Percentiles rank a stretch among this genome's conserved stretches.
Conservation (phyloP, 37 sponge, comb jelly and placozoan species). For the Oscarella lobularis region DNA sequence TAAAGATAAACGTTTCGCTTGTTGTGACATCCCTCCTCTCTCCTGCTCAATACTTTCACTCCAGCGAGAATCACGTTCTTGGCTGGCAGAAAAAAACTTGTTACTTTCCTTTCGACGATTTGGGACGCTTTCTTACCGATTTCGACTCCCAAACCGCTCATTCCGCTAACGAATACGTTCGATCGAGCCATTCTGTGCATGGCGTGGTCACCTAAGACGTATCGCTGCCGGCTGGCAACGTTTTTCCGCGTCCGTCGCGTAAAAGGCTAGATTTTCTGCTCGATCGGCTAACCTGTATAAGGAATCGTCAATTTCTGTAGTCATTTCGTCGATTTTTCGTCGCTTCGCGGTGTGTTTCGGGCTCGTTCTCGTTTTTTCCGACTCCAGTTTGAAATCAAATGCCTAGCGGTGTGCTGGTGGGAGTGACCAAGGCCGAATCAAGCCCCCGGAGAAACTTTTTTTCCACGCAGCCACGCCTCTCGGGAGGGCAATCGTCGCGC, state of each 20-base stretch:
- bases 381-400: too few species aligned
- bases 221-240: constrained; percentile 74
- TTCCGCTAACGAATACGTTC: constrained; percentile 66
- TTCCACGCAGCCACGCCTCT: too few species aligned
- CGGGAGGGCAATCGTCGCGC: too few species aligned
- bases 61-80: constrained; percentile 78
- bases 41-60: constrained; percentile 32
- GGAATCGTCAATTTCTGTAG: constrained; percentile 70
- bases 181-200: constrained; percentile 74
- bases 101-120: too few species aligned
- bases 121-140: too few species aligned
- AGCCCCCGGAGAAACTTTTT: too few species aligned
- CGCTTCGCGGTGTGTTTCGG: too few species aligned
- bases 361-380: too few species aligned
- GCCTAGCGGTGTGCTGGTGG: too few species aligned
- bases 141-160: constrained; percentile 82
- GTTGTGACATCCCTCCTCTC: background rate
- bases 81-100: constrained; percentile 27
- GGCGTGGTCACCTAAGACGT: constrained; percentile 84
- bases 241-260: background rate
- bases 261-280: background rate
- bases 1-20: background rate
- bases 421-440: too few species aligned
- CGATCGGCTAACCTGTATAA: constrained; percentile 45
- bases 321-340: too few species aligned